These are phyloP conservation scores for Dasypus novemcinctus DNA, from an alignment of 2,113 vertebrate species.

Conservation along the genomic window DNA sequence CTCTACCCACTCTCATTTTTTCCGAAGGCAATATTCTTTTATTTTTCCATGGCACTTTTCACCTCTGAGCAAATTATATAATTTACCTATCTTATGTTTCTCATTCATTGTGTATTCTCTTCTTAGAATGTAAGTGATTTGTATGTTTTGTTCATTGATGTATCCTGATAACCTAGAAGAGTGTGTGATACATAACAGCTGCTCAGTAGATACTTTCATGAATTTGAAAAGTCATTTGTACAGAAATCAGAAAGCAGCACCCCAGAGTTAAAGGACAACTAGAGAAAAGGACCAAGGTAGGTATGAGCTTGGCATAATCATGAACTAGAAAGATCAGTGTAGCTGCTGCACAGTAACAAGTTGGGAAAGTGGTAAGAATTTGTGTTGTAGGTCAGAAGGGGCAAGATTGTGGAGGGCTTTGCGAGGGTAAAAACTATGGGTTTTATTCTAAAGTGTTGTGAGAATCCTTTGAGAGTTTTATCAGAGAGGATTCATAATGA, in stretches of 20 bases:
- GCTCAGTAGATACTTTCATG: neutral
- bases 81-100: neutral
- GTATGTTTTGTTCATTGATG: neutral
- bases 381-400: neutral
- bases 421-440: neutral
- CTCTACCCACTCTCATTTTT: neutral
- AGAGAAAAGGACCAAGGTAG: neutral
- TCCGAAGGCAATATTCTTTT: neutral
- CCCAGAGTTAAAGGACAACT: neutral
- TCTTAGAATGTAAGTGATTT: neutral
- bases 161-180: neutral
- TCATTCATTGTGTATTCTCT: neutral
- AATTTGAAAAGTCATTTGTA: neutral
- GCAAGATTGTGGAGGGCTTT: neutral
- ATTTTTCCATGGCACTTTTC: neutral
- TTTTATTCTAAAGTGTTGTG: neutral
- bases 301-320: neutral
- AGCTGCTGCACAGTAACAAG: neutral
- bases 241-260: neutral
- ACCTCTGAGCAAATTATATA: neutral
- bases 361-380: neutral
- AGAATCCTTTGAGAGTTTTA: neutral
- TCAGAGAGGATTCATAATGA: neutral
- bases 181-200: neutral
- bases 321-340: neutral